Conservation (phyloP, 1,140 invertebrate species). For the Aricia agestis region DNA sequence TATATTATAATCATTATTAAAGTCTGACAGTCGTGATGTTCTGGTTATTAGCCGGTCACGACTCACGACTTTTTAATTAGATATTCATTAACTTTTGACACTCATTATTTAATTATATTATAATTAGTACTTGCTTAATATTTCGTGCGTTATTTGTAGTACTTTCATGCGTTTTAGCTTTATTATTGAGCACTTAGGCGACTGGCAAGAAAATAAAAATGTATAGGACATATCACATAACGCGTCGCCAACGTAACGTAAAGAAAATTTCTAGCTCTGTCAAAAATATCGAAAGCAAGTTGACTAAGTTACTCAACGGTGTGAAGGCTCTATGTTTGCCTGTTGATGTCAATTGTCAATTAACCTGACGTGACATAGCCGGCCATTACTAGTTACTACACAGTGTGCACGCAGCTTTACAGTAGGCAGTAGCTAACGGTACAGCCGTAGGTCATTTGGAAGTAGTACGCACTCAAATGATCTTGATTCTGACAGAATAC, state of each 20-base stretch:
- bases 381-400: background rate
- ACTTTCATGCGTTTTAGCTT: too few species aligned
- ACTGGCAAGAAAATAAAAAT: too few species aligned
- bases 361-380: background rate
- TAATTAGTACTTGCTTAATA: background rate
- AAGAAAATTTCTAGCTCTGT: background rate
- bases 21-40: background rate
- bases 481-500: background rate
- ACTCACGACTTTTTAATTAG: slow-evolving; percentile 1
- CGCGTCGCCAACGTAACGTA: too few species aligned
- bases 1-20: background rate
- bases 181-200: too few species aligned
- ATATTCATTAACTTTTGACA: background rate
- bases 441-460: background rate
- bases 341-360: background rate
- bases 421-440: background rate
- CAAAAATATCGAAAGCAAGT: background rate
- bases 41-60: background rate
- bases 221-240: too few species aligned
- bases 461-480: background rate
- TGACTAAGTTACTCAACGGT: background rate
- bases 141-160: too few species aligned
- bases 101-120: background rate
- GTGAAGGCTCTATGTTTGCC: background rate
- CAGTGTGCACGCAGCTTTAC: background rate